Conservation (phyloP, 2,888 invertebrate genomes). For the Erebia ligea region DNA sequence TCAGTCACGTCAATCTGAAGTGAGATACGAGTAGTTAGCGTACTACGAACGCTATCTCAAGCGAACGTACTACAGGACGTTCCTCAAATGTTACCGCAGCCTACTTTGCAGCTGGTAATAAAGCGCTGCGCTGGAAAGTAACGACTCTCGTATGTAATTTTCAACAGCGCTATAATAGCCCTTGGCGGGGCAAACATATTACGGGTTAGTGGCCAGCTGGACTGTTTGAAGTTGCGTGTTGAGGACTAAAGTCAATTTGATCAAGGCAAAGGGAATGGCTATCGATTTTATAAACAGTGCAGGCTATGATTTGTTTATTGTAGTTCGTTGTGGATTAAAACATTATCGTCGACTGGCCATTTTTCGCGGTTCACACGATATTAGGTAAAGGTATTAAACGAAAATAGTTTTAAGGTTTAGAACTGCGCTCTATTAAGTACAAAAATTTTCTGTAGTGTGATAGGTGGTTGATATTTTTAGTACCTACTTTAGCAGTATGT, state of each 20-base stretch:
- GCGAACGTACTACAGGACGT: constrained; percentile 38
- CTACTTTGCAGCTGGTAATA: constrained; percentile 41
- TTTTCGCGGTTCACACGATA: too few relatives aligned
- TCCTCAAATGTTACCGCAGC: constrained; percentile 44
- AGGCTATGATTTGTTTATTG: neutral
- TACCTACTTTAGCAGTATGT: too few relatives aligned
- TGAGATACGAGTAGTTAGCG: constrained; percentile 44
- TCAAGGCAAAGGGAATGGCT: constrained; percentile 2
- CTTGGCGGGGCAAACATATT: constrained; percentile 37
- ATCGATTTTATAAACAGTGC: neutral
- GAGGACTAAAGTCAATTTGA: constrained; percentile 32
- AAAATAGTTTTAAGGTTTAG: too few relatives aligned
- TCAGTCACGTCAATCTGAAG: constrained; percentile 40
- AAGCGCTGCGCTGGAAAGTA: constrained; percentile 41
- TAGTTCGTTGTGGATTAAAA: neutral
- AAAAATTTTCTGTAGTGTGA: too few relatives aligned
- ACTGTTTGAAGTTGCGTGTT: constrained; percentile 38
- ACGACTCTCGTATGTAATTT: constrained; percentile 43
- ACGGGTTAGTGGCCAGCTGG: constrained; percentile 37
- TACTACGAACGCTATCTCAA: constrained; percentile 44
- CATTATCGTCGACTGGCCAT: neutral
- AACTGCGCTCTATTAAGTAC: too few relatives aligned
- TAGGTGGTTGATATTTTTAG: too few relatives aligned
- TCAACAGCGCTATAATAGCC: constrained; percentile 37
- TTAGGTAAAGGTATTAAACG: too few relatives aligned